A percentile compares a stretch with the other conserved stretches of the same genome.
Conservation (phyloP, 1,140 invertebrate species). For the Brachionus plicatilis region DNA sequence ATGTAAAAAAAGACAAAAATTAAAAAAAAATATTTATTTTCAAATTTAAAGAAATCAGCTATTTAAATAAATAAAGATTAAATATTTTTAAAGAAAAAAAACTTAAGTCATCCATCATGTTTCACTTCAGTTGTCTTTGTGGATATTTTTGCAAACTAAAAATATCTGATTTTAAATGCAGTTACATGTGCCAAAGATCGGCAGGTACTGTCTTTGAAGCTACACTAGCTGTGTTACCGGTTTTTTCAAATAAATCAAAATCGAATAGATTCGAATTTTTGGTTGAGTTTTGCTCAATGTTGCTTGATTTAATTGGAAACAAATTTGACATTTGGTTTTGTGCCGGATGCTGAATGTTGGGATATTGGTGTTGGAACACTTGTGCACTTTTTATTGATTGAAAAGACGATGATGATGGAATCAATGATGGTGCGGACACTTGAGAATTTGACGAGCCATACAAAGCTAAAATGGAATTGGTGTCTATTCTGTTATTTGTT, state of each 20-base stretch:
- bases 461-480: slow-evolving; percentile 8
- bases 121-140: background rate
- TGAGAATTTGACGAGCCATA: background rate
- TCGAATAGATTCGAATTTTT: background rate
- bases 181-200: slow-evolving; percentile 21
- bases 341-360: background rate
- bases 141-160: background rate
- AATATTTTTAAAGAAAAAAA: background rate
- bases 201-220: background rate
- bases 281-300: background rate
- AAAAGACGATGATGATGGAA: background rate
- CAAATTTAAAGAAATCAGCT: background rate
- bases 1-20: background rate
- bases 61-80: background rate
- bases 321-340: background rate
- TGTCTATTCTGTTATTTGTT: background rate
- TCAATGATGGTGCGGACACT: background rate
- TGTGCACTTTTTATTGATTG: background rate
- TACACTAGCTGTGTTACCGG: background rate
- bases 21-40: background rate
- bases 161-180: background rate
- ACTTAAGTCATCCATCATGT: background rate
- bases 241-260: slow-evolving; percentile 4
- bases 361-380: background rate
- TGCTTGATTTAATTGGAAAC: background rate